Evolutionary conservation across 1,140 invertebrate genomes (phyloP), one percentile per base, ranked within the genome.

Genomic region (Pararge aegeria): DNA sequence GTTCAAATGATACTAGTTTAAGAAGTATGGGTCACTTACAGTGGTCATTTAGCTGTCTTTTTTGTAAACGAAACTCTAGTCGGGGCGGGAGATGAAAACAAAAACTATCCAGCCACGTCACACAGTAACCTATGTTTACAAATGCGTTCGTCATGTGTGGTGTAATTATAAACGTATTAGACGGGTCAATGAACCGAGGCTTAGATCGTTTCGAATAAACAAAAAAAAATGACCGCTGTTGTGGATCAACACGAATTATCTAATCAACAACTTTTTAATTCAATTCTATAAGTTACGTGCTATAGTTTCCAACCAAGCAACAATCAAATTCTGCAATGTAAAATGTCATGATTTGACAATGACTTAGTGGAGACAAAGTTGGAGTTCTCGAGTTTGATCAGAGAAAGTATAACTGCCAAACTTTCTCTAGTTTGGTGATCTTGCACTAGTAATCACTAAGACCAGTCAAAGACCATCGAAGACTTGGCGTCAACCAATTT

Each of bases 81-180:
- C n/a, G 24, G 16, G 62, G 46, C n/a, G 12, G 7, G 46, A 29
- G 55, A 66, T 34, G 50, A 53, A 50, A 18, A 56, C 48, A 70
- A 70, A 68, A 68, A 73, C 59, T 65, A 65, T 49, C 30, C 59
- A 18, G 55, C 76, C 78, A 74, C 78, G 69, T 76, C 73, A 80
- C 73, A 80, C 64, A 72, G 19, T 44, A 61, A 38, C 61, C 66
- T 71, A 60, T 81, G 78, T 83, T 81, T 80, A 83, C 80, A 75
- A 77, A 78, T 73, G 65, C 67, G 60, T 59, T 63, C 55, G 70
- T 73, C 62, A 50, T 66, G 53, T 67, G 66, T 55, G 49, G 52
- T 80, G 70, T 84, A 84, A 84, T 84, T 84, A 84, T 84, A 84
- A 84, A 76, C 65, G 70, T 79, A 82, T 84, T 84, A 84, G 79